These are phyloP conservation scores for Miltochrista miniata DNA, from an alignment of 2,888 invertebrate species.

Conservation along the genomic window DNA sequence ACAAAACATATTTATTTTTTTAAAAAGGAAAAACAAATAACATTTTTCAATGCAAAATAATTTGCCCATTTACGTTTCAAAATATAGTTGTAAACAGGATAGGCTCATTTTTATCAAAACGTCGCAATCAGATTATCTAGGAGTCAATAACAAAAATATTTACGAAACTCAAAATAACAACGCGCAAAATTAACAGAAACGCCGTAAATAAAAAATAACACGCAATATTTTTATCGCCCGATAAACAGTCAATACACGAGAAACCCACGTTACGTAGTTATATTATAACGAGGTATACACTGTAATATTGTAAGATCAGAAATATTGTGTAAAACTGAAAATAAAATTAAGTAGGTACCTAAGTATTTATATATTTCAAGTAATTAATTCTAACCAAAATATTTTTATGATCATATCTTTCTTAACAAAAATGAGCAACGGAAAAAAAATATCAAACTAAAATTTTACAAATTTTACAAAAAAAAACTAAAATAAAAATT, in stretches of 20 bases:
- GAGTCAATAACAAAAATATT: slow-evolving; percentile 29
- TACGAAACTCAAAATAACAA: slow-evolving; percentile 22
- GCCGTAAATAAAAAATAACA: slow-evolving; percentile 38
- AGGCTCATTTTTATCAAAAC: slow-evolving; percentile 3
- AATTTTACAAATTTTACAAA: too few species aligned
- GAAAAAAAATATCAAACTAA: too few species aligned
- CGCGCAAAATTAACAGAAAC: slow-evolving; percentile 24
- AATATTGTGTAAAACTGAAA: too few species aligned
- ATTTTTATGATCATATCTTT: too few species aligned
- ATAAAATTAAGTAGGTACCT: too few species aligned
- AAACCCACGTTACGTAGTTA: slow-evolving; percentile 46
- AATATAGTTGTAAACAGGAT: background rate
- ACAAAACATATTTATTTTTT: too few species aligned
- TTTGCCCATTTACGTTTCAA: background rate
- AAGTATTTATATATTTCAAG: too few species aligned
- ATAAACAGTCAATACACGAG: slow-evolving; percentile 53
- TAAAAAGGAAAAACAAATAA: background rate
- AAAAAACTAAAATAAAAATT: too few species aligned
- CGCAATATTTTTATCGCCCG: slow-evolving; percentile 56
- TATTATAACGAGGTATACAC: slow-evolving; percentile 51
- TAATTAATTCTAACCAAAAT: too few species aligned
- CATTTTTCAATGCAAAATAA: background rate
- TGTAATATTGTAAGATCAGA: background rate
- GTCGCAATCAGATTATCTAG: slow-evolving; percentile 19
- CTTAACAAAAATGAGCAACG: too few species aligned